A percentile compares a stretch with the other conserved stretches of the same genome.
phyloP scores from a whole-genome alignment of 2,113 vertebrate species.

The Rhea americana region DNA sequence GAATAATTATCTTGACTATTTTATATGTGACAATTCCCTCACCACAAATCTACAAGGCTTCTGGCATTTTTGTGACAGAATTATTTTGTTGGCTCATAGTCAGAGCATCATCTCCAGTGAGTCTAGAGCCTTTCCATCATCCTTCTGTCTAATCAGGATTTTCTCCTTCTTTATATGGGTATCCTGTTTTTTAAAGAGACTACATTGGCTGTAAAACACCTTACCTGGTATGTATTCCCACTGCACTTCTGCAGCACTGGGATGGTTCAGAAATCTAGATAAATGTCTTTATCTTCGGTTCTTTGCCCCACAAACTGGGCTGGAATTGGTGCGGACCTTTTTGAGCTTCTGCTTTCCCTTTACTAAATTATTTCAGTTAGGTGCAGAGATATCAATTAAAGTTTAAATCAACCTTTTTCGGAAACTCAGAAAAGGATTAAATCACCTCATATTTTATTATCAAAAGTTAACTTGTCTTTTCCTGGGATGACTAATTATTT shows the following conservation, averaged over 20 bases:
- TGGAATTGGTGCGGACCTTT: neutral
- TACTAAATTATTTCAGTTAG: slow-evolving; percentile 16
- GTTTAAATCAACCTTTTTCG: neutral
- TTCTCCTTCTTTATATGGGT: neutral
- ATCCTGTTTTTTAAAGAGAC: neutral
- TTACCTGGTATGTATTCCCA: neutral
- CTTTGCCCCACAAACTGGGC: neutral
- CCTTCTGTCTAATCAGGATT: neutral
- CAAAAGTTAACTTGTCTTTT: slow-evolving; percentile 23
- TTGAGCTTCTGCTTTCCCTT: neutral
- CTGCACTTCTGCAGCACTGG: neutral
- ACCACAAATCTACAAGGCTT: neutral
- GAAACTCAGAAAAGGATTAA: slow-evolving; percentile 30
- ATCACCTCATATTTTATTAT: slow-evolving; percentile 38
- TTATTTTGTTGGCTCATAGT: neutral
- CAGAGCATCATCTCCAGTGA: neutral
- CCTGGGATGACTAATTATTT: slow-evolving; percentile 42
- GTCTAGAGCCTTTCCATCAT: neutral
- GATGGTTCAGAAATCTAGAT: neutral
- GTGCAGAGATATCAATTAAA: slow-evolving; percentile 16
- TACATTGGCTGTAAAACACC: neutral
- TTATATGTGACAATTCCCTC: neutral
- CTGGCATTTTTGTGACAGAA: neutral
- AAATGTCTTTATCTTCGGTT: neutral
- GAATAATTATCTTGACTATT: slow-evolving; percentile 10